Conservation (phyloP, 2,888 invertebrate species). For the Colostygia pectinataria region DNA sequence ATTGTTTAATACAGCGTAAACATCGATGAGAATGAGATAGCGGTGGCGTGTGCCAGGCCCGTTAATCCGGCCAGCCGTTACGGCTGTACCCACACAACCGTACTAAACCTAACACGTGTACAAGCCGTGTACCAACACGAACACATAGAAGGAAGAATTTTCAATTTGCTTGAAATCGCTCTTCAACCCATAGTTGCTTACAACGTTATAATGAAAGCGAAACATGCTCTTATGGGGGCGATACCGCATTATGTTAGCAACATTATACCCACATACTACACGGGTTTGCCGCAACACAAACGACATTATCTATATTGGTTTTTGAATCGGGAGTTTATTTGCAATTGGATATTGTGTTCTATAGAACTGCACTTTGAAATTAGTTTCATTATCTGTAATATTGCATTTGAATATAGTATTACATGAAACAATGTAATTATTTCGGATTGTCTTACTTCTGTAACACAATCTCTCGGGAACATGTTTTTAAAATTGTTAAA, state of each 20-base stretch:
- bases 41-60: constrained; percentile 64
- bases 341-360: constrained; percentile 14
- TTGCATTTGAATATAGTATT: not conserved
- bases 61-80: constrained; percentile 59
- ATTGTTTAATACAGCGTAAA: constrained; percentile 78
- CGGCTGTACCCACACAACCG: constrained; percentile 38
- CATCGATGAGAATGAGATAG: constrained; percentile 73
- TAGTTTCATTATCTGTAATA: constrained; percentile 6
- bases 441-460: too few relatives aligned
- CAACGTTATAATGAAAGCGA: constrained; percentile 47
- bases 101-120: constrained; percentile 30
- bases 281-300: constrained; percentile 18
- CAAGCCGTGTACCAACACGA: constrained; percentile 34
- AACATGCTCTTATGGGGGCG: constrained; percentile 39
- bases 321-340: constrained; percentile 17
- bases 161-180: constrained; percentile 66
- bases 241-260: constrained; percentile 31
- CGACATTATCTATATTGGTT: constrained; percentile 23
- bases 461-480: too few relatives aligned
- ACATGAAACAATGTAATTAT: not conserved
- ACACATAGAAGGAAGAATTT: constrained; percentile 63
- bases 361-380: constrained; percentile 6
- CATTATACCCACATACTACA: constrained; percentile 30
- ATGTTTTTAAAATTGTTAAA: too few relatives aligned
- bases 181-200: constrained; percentile 41